Evolutionary conservation across 2,113 vertebrate genomes (phyloP), one percentile per base, ranked within the genome.

Genomic region (Limanda limanda): DNA sequence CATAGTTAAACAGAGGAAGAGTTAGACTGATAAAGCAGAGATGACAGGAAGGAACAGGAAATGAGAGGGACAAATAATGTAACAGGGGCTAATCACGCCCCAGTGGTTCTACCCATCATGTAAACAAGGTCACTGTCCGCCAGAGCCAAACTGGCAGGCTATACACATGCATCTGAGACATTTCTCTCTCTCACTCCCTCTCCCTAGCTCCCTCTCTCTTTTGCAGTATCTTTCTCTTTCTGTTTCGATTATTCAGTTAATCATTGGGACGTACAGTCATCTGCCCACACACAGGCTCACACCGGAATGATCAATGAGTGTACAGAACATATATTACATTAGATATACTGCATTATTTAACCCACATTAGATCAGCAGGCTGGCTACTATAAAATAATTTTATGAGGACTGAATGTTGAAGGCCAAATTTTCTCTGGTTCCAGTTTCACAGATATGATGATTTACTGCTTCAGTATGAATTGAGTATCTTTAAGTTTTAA

Each of bases 81-180:
- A 86, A 87, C 85, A 54, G 74, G 78, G 86, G 5, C 89, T 89
- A 87, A 86, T 92, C 86, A 89, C 74, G 85, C 89, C 86, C 91
- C 92, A 90, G 88, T 84, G 87, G 78, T 88, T 92, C 86, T 86
- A 88, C 90, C 92, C 92, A 94, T 93, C 92, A 91, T 88, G 82
- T 89, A 90, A 90, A 92, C 92, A 93, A 93, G 92, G 91, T 93
- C 92, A 92, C 78, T 91, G 88, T 89, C 91, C 83, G 21, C 68
- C 71, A 79, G 79, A 90, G 89, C 89, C 91, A 88, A 89, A 87
- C 86, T 91, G 88, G 83, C 87, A 91, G 83, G 79, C 81, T 79
- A 48, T 78, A 74, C 74, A 67, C 74, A 62, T 84, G 74, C 72
- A 79, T 90, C 55, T 61, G 81, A 85, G 78, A 79, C 73, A 85